phyloP scores from a whole-genome alignment of 2,888 invertebrate genomes.

The Glomeris marginata region DNA sequence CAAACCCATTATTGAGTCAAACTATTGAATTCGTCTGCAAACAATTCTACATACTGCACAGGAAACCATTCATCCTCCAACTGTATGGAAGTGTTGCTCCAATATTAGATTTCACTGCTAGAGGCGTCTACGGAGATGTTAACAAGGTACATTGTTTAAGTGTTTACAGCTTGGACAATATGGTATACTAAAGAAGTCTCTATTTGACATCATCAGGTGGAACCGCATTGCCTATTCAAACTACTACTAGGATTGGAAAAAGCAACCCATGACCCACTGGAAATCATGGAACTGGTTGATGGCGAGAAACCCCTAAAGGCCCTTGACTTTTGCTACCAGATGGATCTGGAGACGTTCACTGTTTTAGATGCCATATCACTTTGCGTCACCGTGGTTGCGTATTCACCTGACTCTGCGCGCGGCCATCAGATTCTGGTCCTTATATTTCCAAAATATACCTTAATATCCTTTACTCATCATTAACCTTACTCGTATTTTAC shows the following conservation, averaged over 20 bases:
- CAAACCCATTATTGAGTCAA: slow-evolving; percentile 83
- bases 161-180: neutral
- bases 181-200: neutral
- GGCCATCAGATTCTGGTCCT: slow-evolving; percentile 45
- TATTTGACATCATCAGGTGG: slow-evolving; percentile 41
- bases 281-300: slow-evolving; percentile 45
- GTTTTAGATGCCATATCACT: slow-evolving; percentile 95
- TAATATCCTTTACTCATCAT: neutral
- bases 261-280: slow-evolving; percentile 83
- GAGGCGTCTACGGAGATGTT: slow-evolving; percentile 67
- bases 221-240: slow-evolving; percentile 81
- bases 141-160: slow-evolving; percentile 50
- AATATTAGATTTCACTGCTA: slow-evolving; percentile 72
- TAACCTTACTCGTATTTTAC: neutral
- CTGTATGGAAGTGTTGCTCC: slow-evolving; percentile 98
- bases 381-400: slow-evolving; percentile 97
- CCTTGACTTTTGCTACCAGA: slow-evolving; percentile 96
- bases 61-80: slow-evolving; percentile 95
- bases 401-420: slow-evolving; percentile 78
- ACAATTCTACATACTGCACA: slow-evolving; percentile 93
- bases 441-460: slow-evolving; percentile 1
- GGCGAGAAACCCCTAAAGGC: slow-evolving; percentile 60
- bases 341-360: slow-evolving; percentile 93
- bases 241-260: slow-evolving; percentile 69
- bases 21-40: slow-evolving; percentile 97